These are phyloP conservation scores for Furcula furcula DNA, from an alignment of 2,888 invertebrate genomes.

Conservation along the genomic window DNA sequence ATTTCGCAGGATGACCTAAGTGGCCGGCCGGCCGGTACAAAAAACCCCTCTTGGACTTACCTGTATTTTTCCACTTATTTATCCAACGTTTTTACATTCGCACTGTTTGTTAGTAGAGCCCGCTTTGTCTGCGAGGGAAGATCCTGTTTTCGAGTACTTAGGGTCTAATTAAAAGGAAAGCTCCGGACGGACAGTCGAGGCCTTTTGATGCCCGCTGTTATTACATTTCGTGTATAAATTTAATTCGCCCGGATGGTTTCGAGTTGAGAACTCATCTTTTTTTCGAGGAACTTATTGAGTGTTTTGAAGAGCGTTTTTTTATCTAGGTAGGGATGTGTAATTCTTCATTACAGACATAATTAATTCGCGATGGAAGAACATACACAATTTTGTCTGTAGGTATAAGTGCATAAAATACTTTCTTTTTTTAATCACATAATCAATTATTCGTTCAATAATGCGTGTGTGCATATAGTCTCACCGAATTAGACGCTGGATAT, in stretches of 20 bases:
- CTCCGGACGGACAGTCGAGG: constrained; percentile 73
- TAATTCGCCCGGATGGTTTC: constrained; percentile 73
- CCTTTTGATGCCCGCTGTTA: constrained; percentile 79
- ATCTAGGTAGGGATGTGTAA: too few relatives aligned
- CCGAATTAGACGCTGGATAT: constrained; percentile 31
- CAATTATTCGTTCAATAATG: too few relatives aligned
- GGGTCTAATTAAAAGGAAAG: constrained; percentile 81
- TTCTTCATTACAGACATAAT: too few relatives aligned
- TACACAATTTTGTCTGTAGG: too few relatives aligned
- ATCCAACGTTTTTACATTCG: constrained; percentile 79
- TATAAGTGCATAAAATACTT: too few relatives aligned
- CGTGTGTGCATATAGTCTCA: constrained; percentile 42
- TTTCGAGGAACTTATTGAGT: constrained; percentile 59
- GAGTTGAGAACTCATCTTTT: constrained; percentile 61
- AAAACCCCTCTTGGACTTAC: constrained; percentile 78
- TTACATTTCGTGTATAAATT: constrained; percentile 78
- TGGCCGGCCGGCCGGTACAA: constrained; percentile 78
- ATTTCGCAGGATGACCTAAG: constrained; percentile 81
- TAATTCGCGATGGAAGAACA: too few relatives aligned
- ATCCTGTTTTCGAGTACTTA: constrained; percentile 81
- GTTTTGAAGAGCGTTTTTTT: constrained; percentile 41
- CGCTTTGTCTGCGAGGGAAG: constrained; percentile 77
- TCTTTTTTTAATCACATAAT: too few relatives aligned
- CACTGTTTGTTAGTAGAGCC: constrained; percentile 73
- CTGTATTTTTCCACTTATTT: constrained; percentile 82